Conservation (phyloP, 2,113 vertebrate species). For the Stigmatopora argus region DNA sequence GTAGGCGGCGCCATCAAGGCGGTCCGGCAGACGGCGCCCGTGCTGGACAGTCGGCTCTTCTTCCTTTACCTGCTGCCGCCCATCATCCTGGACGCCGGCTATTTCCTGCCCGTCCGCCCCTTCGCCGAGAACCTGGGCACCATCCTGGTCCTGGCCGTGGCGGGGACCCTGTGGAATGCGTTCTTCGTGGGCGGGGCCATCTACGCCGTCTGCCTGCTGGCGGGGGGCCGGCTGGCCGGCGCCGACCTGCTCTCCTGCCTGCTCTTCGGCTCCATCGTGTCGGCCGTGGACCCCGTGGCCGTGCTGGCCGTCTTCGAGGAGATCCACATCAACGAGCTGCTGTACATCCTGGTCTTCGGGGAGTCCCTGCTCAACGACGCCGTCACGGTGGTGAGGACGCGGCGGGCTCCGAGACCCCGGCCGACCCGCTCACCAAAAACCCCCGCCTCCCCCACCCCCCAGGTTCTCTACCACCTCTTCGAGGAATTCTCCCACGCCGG, state of each 20-base stretch:
- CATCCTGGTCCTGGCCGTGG: constrained; percentile 90
- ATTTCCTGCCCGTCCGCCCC: constrained; percentile 86
- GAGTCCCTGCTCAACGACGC: constrained; percentile 96
- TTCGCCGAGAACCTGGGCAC: constrained; percentile 94
- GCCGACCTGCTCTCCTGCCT: constrained; percentile 84
- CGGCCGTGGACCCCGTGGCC: constrained; percentile 90
- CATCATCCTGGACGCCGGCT: constrained; percentile 95
- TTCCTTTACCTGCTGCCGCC: constrained; percentile 94
- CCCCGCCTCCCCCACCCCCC: background rate
- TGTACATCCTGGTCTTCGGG: constrained; percentile 92
- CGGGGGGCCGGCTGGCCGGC: constrained; percentile 55
- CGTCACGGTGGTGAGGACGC: constrained; percentile 83
- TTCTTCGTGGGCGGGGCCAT: constrained; percentile 84
- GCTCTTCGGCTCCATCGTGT: constrained; percentile 91
- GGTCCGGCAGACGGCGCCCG: constrained; percentile 74
- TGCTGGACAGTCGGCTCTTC: constrained; percentile 81
- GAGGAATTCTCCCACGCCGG: constrained; percentile 80
- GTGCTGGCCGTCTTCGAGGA: constrained; percentile 95
- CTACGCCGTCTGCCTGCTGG: constrained; percentile 81
- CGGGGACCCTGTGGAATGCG: constrained; percentile 91
- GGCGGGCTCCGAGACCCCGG: no score
- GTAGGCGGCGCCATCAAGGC: constrained; percentile 87
- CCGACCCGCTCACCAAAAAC: no score
- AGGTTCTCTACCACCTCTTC: constrained; percentile 96
- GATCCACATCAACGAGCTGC: constrained; percentile 94